Base-by-base conservation (phyloP, 2,797 vertebrate genomes). In the Delichon dasypus region DNA sequence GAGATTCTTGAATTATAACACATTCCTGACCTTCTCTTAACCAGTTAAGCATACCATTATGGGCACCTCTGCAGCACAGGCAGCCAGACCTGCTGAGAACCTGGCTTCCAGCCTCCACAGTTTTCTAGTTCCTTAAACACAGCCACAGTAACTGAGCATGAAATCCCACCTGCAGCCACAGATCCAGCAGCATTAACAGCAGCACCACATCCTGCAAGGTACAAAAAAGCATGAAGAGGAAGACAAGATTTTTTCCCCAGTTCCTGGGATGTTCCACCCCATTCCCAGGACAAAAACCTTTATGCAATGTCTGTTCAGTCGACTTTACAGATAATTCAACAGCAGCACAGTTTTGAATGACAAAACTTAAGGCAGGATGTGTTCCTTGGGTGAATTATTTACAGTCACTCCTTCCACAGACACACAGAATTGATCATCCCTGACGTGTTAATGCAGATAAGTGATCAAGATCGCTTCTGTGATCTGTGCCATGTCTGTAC, bases 251-350 rank as follows among this genome's bases (percentile, higher is more conserved):
- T 76, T 45, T 36, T 36, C 16, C 12, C 73, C 17, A 29, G 9
- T 17, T 76, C 51, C 51, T 16, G 19, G 13, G 7, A 29, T 72
- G 17, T 42, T 75, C 26, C 16, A 44, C 11, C 4, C n/a, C 6
- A 3, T 40, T 79, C 32, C 48, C 14, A 6, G 27, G 17, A 70
- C 42, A 64, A 58, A 79, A 4, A 14, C 5, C 10, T 51, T 65
- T 12, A 44, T 2, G 0, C 29, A 38, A 3, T 0, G 2, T 7
- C 13, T 13, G 34, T 45, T 58, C n/a, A 57, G 50, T 17, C 50
- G 67, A 2, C 25, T 62, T 61, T 2, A 48, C 11, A 45, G n/a
- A 9, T 21, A 45, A 38, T 30, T 55, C 29, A 66, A 45, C 45
- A 72, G 66, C 27, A 84, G 16, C 18, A 45, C 13, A 32, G 11